Evolutionary conservation across 2,113 vertebrate genomes (phyloP).

Genomic region (Sander lucioperca): DNA sequence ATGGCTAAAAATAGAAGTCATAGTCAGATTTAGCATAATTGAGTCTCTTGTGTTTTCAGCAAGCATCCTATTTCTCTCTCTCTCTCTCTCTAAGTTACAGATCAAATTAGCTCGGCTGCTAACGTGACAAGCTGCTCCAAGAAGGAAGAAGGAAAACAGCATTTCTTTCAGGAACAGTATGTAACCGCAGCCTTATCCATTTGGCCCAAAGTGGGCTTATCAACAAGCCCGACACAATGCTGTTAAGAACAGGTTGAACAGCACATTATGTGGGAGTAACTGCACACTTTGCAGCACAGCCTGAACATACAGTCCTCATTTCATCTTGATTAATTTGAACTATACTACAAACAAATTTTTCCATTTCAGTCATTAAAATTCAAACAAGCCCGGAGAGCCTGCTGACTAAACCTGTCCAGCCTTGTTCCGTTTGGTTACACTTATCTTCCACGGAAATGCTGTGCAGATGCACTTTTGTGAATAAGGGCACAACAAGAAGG

Average conservation of each 20-base stretch:
- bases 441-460: conserved; percentile 24
- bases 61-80: conserved; percentile 34
- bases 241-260: conserved; percentile 36
- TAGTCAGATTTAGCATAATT: conserved; percentile 67
- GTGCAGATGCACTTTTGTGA: conserved; percentile 30
- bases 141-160: conserved; percentile 17
- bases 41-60: conserved; percentile 54
- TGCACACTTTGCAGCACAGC: conserved; percentile 22
- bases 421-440: conserved; percentile 28
- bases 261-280: conserved; percentile 22
- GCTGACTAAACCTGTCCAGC: conserved; percentile 45
- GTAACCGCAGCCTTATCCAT: conserved; percentile 28
- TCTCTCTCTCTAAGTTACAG: conserved; percentile 25
- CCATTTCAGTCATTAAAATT: conserved; percentile 6
- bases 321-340: conserved; percentile 27
- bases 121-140: conserved; percentile 24
- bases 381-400: conserved; percentile 18
- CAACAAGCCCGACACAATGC: conserved; percentile 29
- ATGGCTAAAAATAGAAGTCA: conserved; percentile 73
- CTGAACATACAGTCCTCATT: conserved; percentile 16
- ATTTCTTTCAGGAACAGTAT: conserved; percentile 53
- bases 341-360: conserved; percentile 19
- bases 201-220: conserved; percentile 27
- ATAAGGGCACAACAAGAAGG: conserved; percentile 56
- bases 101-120: conserved; percentile 30